Percentiles rank a stretch among this genome's conserved stretches.
Evolutionary conservation across 1,140 invertebrate genomes (phyloP).

Genomic region (Acromyrmex heyeri): DNA sequence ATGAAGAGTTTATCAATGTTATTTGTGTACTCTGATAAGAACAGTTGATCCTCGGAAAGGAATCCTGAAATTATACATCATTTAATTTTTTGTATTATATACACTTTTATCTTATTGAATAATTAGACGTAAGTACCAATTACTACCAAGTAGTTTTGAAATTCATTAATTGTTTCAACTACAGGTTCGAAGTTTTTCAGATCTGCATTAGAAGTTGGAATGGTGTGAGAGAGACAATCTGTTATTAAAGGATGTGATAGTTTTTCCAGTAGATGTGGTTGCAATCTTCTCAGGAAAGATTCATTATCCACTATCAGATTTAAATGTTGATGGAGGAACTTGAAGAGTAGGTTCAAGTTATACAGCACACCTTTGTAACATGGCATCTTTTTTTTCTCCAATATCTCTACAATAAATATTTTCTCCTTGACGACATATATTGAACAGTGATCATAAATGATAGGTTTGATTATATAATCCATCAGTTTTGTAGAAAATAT

Average conservation of each 20-base stretch:
- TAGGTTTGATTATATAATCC: slow-evolving; percentile 86
- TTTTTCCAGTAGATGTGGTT: slow-evolving; percentile 88
- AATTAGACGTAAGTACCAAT: slow-evolving; percentile 82
- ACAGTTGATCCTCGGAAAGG: slow-evolving; percentile 84
- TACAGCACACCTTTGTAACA: slow-evolving; percentile 88
- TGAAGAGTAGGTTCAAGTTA: slow-evolving; percentile 88
- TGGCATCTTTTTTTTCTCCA: slow-evolving; percentile 84
- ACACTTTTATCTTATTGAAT: background rate
- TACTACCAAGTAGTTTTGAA: slow-evolving; percentile 89
- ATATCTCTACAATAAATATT: slow-evolving; percentile 85
- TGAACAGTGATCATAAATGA: slow-evolving; percentile 87
- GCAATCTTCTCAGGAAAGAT: slow-evolving; percentile 89
- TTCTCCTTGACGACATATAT: slow-evolving; percentile 83
- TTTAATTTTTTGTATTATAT: background rate
- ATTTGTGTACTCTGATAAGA: slow-evolving; percentile 89
- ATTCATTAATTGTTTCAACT: slow-evolving; percentile 89
- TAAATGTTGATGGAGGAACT: slow-evolving; percentile 88
- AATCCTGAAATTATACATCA: slow-evolving; percentile 83
- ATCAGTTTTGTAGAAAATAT: slow-evolving; percentile 87
- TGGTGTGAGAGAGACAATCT: slow-evolving; percentile 91
- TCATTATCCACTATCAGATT: slow-evolving; percentile 86
- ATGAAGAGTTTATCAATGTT: slow-evolving; percentile 93
- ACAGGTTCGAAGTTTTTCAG: slow-evolving; percentile 90
- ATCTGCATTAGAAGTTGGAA: slow-evolving; percentile 91
- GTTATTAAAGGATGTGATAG: slow-evolving; percentile 90